Evolutionary conservation across 2,888 invertebrate genomes (phyloP), one percentile per base, ranked within the genome.

Genomic region (Diploptera punctata): DNA sequence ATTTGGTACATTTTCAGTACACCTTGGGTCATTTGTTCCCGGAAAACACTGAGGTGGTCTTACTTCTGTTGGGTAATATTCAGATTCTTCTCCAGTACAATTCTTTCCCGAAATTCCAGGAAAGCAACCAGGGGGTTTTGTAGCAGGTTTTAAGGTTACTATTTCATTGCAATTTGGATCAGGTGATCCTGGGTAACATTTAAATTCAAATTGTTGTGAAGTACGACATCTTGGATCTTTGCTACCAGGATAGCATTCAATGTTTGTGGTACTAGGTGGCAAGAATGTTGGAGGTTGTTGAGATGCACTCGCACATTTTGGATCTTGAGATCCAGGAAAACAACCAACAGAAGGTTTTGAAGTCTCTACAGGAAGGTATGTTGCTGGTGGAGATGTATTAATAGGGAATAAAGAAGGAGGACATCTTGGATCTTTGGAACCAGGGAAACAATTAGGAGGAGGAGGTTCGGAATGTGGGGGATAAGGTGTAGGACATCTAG

Each of bases 351-450:
- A 19, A 29, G n/a, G 10, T 43, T 19, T 33, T 9, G 24, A 38
- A 10, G 75, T 72, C 33, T 61, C 29, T 29, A 80, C 79, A 9
- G 26, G 67, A 2, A 57, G 38, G 18, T 65, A 67, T 24, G 71
- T 65, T 13, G 70, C n/a, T 5, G 62, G 62, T 1, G 19, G 33
- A 4, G 21, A 19, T 0, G 54, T 54, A 49, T 9, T 49, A 0
- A 80, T 77, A 0, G 79, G 78, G 10, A 10, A 10, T 7, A 33
- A 10, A 10, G 33, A 33, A 33, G 77, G 76, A 0, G 81, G 81
- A 49, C 82, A 81, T 0, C 80, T 76, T 0, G 81, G 79, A 67
- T 82, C 81, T 0, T 73, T 78, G 9, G 76, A 77, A 26, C 79
- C 79, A 47, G 80, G 81, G 70, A 76, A 80, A 52, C 81, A 82